Evolutionary conservation across 2,797 vertebrate genomes (phyloP), one percentile per base, ranked within the genome.

Genomic region (Aldrovandia affinis): DNA sequence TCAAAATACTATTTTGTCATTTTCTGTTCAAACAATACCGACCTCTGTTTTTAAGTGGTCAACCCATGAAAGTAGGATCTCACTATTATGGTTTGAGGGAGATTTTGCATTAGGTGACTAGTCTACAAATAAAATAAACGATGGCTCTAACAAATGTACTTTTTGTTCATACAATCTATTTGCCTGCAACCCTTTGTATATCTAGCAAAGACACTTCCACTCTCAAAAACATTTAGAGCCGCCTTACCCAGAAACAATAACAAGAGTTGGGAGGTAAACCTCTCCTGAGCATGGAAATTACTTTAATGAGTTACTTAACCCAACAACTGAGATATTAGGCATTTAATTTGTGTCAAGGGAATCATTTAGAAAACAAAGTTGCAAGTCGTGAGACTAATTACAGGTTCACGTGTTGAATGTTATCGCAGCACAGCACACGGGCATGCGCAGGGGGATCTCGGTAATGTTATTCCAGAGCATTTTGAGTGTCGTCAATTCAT

Each of bases 371-470:
- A 77, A 77, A 77, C 42, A 47, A n/a, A n/a, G 73, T 25, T 47
- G 22, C 73, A 22, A 77, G 73, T 77, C 47, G 73, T 77, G 39
- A 77, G 42, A 77, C 20, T 47, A 77, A 77, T 77, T 77, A 44
- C 39, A 47, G 39, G 39, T 70, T 70, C 33, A 6, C 15, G 39
- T 44, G 73, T 47, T 77, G 42, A 77, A 77, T 77, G 73, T 77
- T 77, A 77, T 77, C 73, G 15, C 73, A 77, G 73, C 39, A 39
- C 47, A 25, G 73, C 42, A 77, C 39, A 47, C 44, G 42, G 42
- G 22, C 73, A 25, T 6, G 28, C 47, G 30, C 50, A 14, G n/a
- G 33, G n/a, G 30, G 28, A 22, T 57, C n/a, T 79, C 50, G 36
- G 78, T 36, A 9, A 54, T 28, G 18, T 55, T 80, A 54, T 55